phyloP scores from a whole-genome alignment of 2,797 vertebrate genomes.

The Karalla daura region DNA sequence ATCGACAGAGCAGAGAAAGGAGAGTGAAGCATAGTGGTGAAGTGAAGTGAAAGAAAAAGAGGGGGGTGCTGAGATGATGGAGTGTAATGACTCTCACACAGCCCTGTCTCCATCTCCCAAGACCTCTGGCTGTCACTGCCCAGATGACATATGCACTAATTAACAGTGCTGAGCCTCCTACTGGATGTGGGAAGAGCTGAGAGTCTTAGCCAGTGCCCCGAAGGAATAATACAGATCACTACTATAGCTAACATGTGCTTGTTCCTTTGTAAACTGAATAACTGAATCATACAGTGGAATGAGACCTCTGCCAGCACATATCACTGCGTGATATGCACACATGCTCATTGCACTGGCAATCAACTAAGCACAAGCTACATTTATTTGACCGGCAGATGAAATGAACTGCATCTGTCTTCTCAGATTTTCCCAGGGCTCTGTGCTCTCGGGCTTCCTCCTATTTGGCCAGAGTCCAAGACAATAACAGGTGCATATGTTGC shows the following conservation, averaged over 20 bases:
- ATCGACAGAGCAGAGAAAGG: conserved; percentile 61
- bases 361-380: conserved; percentile 4
- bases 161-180: conserved; percentile 62
- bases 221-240: conserved; percentile 40
- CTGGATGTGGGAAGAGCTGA: conserved; percentile 49
- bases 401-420: conserved; percentile 25
- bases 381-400: conserved; percentile 20
- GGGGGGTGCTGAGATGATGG: conserved; percentile 69
- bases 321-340: too few relatives aligned
- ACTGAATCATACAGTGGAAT: conserved; percentile 17
- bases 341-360: conserved; percentile 1
- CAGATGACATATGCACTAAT: conserved; percentile 81
- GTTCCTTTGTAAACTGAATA: conserved; percentile 38
- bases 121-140: conserved; percentile 77
- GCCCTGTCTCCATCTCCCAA: conserved; percentile 69
- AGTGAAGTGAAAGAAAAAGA: conserved; percentile 58
- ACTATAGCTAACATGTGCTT: conserved; percentile 42
- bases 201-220: conserved; percentile 41
- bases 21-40: conserved; percentile 52
- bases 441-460: conserved; percentile 20
- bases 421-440: conserved; percentile 10
- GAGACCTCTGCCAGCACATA: not conserved
- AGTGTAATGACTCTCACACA: conserved; percentile 76
- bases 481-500: conserved; percentile 44
- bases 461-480: conserved; percentile 36